Conservation (phyloP, 1,140 invertebrate genomes). For the Trichomalopsis sarcophagae region DNA sequence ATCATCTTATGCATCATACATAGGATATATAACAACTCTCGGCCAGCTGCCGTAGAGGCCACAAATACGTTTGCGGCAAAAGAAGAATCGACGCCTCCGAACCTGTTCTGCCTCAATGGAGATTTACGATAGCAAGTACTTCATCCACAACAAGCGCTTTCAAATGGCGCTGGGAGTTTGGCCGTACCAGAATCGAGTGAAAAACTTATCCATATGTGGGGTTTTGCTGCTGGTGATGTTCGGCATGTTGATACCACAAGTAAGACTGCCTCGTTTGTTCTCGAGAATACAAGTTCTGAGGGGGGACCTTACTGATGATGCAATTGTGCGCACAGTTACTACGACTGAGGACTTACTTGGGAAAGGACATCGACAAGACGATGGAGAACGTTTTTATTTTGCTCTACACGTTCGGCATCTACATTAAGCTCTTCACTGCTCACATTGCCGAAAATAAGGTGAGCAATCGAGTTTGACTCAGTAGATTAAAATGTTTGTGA, state of each 20-base stretch:
- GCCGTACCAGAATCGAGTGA: neutral
- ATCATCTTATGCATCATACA: too few species aligned
- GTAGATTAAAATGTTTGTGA: too few species aligned
- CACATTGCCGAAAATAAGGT: neutral
- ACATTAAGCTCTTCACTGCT: neutral
- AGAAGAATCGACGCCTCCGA: too few species aligned
- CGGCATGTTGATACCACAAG: neutral
- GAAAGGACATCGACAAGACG: neutral
- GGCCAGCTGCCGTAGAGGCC: too few species aligned
- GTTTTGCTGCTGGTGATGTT: neutral
- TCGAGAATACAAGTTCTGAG: neutral
- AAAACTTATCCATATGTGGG: neutral
- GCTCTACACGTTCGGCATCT: neutral
- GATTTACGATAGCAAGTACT: neutral
- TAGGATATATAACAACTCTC: too few species aligned
- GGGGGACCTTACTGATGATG: neutral
- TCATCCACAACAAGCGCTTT: neutral
- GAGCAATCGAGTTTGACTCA: neutral
- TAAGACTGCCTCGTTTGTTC: neutral
- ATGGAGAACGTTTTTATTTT: neutral
- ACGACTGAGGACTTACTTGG: neutral
- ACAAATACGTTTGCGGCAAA: too few species aligned
- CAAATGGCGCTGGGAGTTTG: neutral
- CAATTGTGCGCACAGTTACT: neutral
- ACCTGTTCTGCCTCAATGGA: neutral